These are phyloP conservation scores for Uloborus diversus DNA, from an alignment of 1,140 invertebrate species.

Conservation along the genomic window DNA sequence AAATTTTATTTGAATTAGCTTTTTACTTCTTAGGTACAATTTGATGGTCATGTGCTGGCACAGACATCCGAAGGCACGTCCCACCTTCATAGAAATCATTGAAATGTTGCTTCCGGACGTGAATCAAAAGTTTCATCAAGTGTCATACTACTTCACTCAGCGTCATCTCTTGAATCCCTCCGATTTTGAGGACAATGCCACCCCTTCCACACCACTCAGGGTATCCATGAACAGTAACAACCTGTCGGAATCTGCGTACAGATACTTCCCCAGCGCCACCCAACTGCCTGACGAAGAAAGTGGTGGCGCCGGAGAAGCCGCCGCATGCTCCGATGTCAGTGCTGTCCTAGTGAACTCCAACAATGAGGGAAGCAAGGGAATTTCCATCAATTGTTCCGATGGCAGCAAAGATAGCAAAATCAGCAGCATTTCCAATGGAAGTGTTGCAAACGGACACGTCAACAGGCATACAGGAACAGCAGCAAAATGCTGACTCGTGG, in stretches of 20 bases:
- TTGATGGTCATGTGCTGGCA: constrained; percentile 92
- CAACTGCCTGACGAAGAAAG: constrained; percentile 2
- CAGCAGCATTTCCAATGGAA: constrained; percentile 67
- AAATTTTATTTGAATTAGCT: too few relatives aligned
- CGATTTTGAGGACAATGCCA: constrained; percentile 48
- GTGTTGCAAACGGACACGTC: constrained; percentile 66
- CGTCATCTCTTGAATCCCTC: constrained; percentile 68
- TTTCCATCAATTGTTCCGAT: constrained; percentile 61
- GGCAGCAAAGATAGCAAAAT: constrained; percentile 62
- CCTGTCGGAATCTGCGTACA: constrained; percentile 56
- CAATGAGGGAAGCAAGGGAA: constrained; percentile 60
- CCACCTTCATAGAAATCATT: constrained; percentile 86
- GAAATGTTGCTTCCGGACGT: constrained; percentile 59
- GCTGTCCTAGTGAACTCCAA: constrained; percentile 1
- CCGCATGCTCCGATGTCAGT: neutral
- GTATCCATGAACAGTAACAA: neutral
- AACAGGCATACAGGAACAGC: neutral
- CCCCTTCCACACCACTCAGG: constrained; percentile 55
- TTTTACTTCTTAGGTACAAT: constrained; percentile 71
- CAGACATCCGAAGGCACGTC: constrained; percentile 77
- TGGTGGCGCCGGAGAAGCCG: neutral
- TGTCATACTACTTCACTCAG: constrained; percentile 61
- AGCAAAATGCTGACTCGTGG: constrained; percentile 26
- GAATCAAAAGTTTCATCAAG: constrained; percentile 9
- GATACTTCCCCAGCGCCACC: constrained; percentile 60